Conservation (phyloP, 2,888 invertebrate genomes). For the Ophioninae sp. region DNA sequence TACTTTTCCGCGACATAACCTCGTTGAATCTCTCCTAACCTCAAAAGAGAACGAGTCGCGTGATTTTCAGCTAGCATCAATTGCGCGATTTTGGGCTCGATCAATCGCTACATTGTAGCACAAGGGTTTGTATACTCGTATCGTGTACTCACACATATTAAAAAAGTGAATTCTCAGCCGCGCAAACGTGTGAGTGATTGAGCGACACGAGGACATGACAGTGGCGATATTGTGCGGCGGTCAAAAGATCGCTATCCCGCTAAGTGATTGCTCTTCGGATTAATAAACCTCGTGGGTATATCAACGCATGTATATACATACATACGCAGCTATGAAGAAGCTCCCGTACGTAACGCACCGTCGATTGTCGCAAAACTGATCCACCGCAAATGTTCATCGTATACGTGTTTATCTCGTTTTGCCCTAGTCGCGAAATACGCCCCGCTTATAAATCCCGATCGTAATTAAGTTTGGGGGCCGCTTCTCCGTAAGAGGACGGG, state of each 20-base stretch:
- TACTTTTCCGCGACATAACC: too few relatives aligned
- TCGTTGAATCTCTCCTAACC: too few relatives aligned
- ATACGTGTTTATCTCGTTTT: constrained; percentile 27
- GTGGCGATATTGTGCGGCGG: constrained; percentile 72
- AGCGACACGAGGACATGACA: constrained; percentile 73
- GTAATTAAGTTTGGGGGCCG: constrained; percentile 55
- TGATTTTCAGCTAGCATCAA: too few relatives aligned
- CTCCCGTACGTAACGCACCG: constrained; percentile 45
- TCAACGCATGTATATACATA: neutral
- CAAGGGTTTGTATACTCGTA: neutral
- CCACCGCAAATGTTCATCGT: constrained; percentile 14
- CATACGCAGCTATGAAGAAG: neutral
- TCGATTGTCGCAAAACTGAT: constrained; percentile 53
- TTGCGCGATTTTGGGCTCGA: constrained; percentile 1
- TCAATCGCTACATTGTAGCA: neutral
- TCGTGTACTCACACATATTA: neutral
- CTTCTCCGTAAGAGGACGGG: neutral
- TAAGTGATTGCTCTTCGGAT: constrained; percentile 77
- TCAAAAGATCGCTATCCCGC: constrained; percentile 64
- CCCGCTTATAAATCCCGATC: constrained; percentile 33
- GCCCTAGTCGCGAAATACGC: constrained; percentile 35
- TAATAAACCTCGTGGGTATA: constrained; percentile 66
- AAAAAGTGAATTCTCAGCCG: constrained; percentile 25
- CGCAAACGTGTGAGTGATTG: constrained; percentile 76
- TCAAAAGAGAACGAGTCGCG: too few relatives aligned